Evolutionary conservation across 2,113 vertebrate genomes (phyloP), one percentile per base, ranked within the genome.

Genomic region (Hemiprocne comata): DNA sequence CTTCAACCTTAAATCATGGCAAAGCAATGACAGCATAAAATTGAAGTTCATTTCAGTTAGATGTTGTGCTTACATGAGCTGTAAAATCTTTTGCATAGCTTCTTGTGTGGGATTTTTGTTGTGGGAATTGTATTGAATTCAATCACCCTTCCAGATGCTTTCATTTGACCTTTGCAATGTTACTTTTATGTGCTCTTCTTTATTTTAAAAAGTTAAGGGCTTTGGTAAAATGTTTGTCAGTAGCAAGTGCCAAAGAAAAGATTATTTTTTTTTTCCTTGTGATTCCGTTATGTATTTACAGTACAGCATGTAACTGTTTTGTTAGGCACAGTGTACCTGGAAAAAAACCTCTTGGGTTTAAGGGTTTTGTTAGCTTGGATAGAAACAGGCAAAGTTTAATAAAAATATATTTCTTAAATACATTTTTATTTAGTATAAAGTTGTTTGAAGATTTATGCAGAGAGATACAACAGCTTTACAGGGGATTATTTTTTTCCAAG

Each of bases 51-150:
- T 87, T 88, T 80, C 67, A 57, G 31, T 88, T 88, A 62, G n/a
- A 36, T 93, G 88, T 90, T 86, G 64, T 88, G 33, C 46, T 95
- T 85, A 55, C 14, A n/a, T 58, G 82, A 65, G 46, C 81, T 95
- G 78, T 44, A 66, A 86, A 81, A 91, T 91, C 48, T 93, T 95
- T 89, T 84, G 50, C 87, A 74, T 90, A 83, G 34, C 89, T 95
- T 94, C 94, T 95, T 95, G 85, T 90, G 87, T 97, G 94, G 94
- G 87, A 96, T 97, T 96, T 78, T 71, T 70, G 70, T 96, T 93
- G 73, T 82, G 3, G 81, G 89, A 93, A 34, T 90, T 97, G 85
- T 82, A 78, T 95, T 93, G 90, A 84, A 93, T 94, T 92, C 69
- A 90, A 70, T 94, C 58, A 83, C 71, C 50, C 92, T 96, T 96